Percentiles rank a stretch among this genome's conserved stretches.
These are phyloP conservation scores for Acomys russatus DNA, from an alignment of 2,797 vertebrate species.

Conservation along the genomic window DNA sequence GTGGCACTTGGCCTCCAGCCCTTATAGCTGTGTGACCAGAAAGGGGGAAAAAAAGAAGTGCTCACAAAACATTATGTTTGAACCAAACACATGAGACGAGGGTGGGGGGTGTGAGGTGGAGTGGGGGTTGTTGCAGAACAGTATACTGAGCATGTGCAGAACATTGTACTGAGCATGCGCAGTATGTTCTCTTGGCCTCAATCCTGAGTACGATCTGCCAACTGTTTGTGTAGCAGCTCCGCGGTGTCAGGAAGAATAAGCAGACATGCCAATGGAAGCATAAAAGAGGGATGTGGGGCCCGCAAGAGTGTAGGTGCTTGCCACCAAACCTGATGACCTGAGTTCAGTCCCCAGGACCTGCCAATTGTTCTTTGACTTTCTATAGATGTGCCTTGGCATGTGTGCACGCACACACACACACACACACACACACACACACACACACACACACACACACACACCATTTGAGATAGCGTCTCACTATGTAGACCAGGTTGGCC, in stretches of 20 bases:
- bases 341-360: background rate
- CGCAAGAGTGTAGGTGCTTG: background rate
- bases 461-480: background rate
- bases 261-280: background rate
- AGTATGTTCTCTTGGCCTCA: background rate
- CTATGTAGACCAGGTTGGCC: background rate
- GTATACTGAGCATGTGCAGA: background rate
- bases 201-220: background rate
- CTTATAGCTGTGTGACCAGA: background rate
- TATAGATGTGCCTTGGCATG: background rate
- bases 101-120: no score
- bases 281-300: background rate
- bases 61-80: background rate
- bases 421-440: background rate
- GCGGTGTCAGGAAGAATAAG: background rate
- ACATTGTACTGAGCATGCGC: background rate
- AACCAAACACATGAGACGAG: background rate
- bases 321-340: background rate
- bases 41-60: no score
- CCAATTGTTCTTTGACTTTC: background rate
- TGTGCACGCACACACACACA: background rate
- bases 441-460: background rate
- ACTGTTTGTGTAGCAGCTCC: background rate
- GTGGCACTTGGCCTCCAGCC: background rate
- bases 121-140: background rate